phyloP scores from a whole-genome alignment of 2,888 invertebrate species.

The Diarsia rubi region DNA sequence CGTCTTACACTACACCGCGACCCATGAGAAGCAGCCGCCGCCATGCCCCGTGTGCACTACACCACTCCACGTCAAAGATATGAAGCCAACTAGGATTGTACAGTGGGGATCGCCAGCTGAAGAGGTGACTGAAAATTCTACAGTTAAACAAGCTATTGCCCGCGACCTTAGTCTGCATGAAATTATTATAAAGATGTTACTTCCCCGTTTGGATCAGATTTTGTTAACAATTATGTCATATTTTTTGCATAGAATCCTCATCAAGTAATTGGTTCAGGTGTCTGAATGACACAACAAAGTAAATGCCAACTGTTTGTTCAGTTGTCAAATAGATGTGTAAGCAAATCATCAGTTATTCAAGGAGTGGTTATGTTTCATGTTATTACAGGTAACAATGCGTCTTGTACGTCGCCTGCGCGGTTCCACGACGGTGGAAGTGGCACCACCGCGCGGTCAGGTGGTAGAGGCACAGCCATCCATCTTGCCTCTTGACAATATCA shows the following conservation, averaged over 20 bases:
- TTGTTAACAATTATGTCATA: background rate
- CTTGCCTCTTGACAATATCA: slow-evolving; percentile 82
- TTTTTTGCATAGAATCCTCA: background rate
- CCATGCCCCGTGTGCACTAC: slow-evolving; percentile 98
- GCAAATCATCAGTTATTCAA: background rate
- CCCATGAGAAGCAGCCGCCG: slow-evolving; percentile 95
- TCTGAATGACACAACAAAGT: background rate
- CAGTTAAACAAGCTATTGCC: background rate
- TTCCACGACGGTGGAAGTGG: slow-evolving; percentile 92
- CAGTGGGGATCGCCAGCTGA: slow-evolving; percentile 84
- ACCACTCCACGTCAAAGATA: slow-evolving; percentile 94
- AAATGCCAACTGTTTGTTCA: background rate
- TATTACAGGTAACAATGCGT: slow-evolving; percentile 91
- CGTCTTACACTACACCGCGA: slow-evolving; percentile 96
- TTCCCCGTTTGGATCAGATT: background rate
- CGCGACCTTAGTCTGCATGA: background rate
- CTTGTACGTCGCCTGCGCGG: slow-evolving; percentile 96
- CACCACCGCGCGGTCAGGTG: slow-evolving; percentile 89
- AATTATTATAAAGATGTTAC: background rate
- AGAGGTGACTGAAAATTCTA: slow-evolving; percentile 73
- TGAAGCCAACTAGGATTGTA: slow-evolving; percentile 92
- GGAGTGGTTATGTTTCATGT: slow-evolving; percentile 5
- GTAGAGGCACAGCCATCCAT: slow-evolving; percentile 83
- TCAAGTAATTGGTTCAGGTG: too few species aligned
- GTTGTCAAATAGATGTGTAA: background rate